Conservation (phyloP, 2,888 invertebrate species). For the Gastrophysa polygoni region DNA sequence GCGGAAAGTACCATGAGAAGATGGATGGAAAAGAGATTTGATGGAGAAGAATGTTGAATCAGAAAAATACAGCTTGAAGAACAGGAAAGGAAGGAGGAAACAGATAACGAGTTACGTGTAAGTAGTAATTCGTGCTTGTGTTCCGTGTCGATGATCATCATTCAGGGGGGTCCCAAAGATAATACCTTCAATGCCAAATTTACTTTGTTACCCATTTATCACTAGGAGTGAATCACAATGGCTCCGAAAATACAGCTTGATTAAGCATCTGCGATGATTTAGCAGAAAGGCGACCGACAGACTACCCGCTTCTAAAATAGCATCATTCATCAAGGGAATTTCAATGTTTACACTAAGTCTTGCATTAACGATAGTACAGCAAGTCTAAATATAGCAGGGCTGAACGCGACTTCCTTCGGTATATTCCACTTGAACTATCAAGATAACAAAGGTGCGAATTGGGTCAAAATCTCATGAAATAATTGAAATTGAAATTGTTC, state of each 20-base stretch:
- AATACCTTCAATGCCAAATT: neutral
- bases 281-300: slow-evolving; percentile 22
- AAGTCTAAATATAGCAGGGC: slow-evolving; percentile 12
- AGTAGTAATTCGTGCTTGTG: too few relatives aligned
- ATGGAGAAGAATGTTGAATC: too few relatives aligned
- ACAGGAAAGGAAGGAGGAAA: too few relatives aligned
- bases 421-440: too few relatives aligned
- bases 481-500: too few relatives aligned
- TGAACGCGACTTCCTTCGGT: slow-evolving; percentile 5
- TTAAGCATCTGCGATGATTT: slow-evolving; percentile 23
- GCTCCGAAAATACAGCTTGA: slow-evolving; percentile 14
- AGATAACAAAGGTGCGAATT: too few relatives aligned
- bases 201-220: neutral
- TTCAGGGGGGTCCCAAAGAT: neutral
- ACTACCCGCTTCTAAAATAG: slow-evolving; percentile 28
- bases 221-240: slow-evolving; percentile 17
- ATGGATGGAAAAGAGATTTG: too few relatives aligned
- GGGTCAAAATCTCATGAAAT: too few relatives aligned
- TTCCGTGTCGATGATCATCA: too few relatives aligned
- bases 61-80: too few relatives aligned
- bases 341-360: slow-evolving; percentile 19
- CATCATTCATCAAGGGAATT: slow-evolving; percentile 29
- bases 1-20: too few relatives aligned
- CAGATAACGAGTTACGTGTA: too few relatives aligned
- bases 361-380: slow-evolving; percentile 14